Conservation (phyloP, 1,140 invertebrate genomes). For the Hyposmocoma kahamanoa region DNA sequence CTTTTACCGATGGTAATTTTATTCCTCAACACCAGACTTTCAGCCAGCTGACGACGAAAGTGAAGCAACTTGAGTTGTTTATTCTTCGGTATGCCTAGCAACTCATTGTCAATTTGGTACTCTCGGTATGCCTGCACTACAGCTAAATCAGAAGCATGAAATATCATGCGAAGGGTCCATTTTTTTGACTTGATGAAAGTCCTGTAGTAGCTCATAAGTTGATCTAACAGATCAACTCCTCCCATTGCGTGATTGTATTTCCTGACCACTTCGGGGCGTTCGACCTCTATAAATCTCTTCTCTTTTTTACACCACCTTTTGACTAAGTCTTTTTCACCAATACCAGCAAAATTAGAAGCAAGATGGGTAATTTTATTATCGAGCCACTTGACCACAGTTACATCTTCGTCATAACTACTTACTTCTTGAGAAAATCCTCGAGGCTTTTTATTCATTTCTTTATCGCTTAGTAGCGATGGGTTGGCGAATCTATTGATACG, state of each 20-base stretch:
- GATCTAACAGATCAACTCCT: slow-evolving; percentile 48
- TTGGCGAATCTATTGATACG: too few relatives aligned
- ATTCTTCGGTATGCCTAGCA: too few relatives aligned
- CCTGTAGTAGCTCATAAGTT: slow-evolving; percentile 31
- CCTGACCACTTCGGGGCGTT: slow-evolving; percentile 38
- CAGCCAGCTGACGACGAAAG: too few relatives aligned
- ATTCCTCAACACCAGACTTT: too few relatives aligned
- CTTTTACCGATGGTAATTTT: too few relatives aligned
- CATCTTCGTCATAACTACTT: slow-evolving; percentile 34
- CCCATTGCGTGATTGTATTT: slow-evolving; percentile 52
- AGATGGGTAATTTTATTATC: slow-evolving; percentile 52
- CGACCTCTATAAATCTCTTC: slow-evolving; percentile 39
- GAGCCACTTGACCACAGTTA: slow-evolving; percentile 51
- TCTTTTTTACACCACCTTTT: slow-evolving; percentile 40
- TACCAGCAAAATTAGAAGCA: slow-evolving; percentile 60
- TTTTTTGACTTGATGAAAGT: slow-evolving; percentile 32
- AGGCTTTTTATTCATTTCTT: too few relatives aligned
- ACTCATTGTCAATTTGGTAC: slow-evolving; percentile 24
- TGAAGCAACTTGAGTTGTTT: too few relatives aligned
- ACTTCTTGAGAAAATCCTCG: too few relatives aligned
- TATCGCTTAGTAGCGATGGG: too few relatives aligned
- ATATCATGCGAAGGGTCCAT: slow-evolving; percentile 31
- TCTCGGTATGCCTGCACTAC: slow-evolving; percentile 26
- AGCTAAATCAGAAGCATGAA: slow-evolving; percentile 32
- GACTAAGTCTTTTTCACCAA: slow-evolving; percentile 31